A percentile compares a stretch with the other conserved stretches of the same genome.
Evolutionary conservation across 2,113 vertebrate genomes (phyloP).

Genomic region (Motacilla alba): DNA sequence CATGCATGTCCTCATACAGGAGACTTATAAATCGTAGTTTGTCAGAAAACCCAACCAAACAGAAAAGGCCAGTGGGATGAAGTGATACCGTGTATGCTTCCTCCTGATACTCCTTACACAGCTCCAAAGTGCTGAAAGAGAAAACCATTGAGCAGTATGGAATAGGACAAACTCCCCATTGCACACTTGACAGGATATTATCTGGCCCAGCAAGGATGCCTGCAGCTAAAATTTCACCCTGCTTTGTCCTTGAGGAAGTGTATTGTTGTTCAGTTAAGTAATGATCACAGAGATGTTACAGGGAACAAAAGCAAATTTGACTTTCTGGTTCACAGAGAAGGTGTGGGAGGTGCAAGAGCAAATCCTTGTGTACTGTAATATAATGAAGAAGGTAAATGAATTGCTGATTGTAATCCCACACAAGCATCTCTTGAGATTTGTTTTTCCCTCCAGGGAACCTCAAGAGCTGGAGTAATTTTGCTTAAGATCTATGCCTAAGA

Average conservation of each 20-base stretch:
- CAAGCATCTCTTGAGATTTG: background rate
- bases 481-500: background rate
- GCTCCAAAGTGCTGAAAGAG: conserved; percentile 81
- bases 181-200: background rate
- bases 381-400: background rate
- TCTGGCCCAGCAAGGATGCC: background rate
- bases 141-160: background rate
- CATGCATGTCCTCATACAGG: conserved; percentile 85
- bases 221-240: background rate
- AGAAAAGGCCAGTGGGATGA: conserved; percentile 88
- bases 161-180: background rate
- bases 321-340: background rate
- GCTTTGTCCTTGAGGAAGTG: background rate
- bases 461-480: background rate
- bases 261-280: background rate
- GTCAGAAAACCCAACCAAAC: conserved; percentile 91
- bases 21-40: conserved; percentile 90
- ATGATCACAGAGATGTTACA: background rate
- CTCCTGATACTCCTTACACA: conserved; percentile 88
- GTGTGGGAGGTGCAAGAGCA: background rate
- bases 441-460: background rate
- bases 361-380: background rate
- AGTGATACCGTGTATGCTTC: conserved; percentile 85
- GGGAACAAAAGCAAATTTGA: background rate
- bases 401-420: background rate